These are phyloP conservation scores for Beris chalybata DNA, from an alignment of 2,888 invertebrate species.

Conservation along the genomic window DNA sequence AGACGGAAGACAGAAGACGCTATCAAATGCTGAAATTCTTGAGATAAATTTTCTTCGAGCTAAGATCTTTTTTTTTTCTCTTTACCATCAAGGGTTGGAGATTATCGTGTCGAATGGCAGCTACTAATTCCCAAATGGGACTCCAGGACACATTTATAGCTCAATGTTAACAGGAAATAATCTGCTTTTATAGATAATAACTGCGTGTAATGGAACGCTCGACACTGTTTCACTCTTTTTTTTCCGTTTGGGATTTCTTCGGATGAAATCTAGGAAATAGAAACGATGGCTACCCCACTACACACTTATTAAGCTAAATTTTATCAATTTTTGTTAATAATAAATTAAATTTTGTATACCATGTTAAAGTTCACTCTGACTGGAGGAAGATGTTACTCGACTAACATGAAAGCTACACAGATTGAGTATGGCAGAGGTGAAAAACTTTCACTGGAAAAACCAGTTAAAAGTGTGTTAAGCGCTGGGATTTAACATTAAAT, in stretches of 20 bases:
- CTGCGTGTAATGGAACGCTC: slow-evolving; percentile 28
- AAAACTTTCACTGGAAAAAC: too few relatives aligned
- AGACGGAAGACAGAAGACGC: slow-evolving; percentile 21
- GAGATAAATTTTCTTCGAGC: slow-evolving; percentile 21
- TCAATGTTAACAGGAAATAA: slow-evolving; percentile 28
- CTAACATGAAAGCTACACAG: too few relatives aligned
- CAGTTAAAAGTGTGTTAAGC: too few relatives aligned
- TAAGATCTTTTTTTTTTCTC: slow-evolving; percentile 4
- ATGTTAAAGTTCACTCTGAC: too few relatives aligned
- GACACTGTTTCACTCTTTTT: slow-evolving; percentile 6
- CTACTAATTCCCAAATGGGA: slow-evolving; percentile 29
- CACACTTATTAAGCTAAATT: too few relatives aligned
- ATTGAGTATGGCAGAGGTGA: too few relatives aligned
- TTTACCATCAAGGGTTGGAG: slow-evolving; percentile 24
- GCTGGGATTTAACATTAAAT: too few relatives aligned
- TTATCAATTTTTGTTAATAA: too few relatives aligned
- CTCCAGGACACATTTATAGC: slow-evolving; percentile 25
- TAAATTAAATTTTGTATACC: too few relatives aligned
- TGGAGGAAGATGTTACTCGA: too few relatives aligned
- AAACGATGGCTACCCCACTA: too few relatives aligned
- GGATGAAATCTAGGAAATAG: too few relatives aligned
- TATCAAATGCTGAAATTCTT: slow-evolving; percentile 14
- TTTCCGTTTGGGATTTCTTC: not conserved
- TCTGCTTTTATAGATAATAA: slow-evolving; percentile 30
- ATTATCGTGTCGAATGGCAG: slow-evolving; percentile 24